Base-by-base conservation (phyloP, 2,797 vertebrate species). In the Anableps anableps region DNA sequence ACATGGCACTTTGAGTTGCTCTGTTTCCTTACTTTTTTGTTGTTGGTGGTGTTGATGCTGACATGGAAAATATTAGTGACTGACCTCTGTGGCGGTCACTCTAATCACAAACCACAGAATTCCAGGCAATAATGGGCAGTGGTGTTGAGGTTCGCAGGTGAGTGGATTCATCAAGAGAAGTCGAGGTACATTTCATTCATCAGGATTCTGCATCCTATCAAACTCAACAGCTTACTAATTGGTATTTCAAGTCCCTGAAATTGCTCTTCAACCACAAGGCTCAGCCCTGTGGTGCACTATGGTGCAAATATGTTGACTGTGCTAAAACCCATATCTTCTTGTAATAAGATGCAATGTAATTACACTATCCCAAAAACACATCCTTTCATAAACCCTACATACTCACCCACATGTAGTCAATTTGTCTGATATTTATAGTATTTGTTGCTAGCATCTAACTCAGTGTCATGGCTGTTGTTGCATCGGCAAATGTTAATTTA, bases 161-260 rank as follows among this genome's bases (percentile, higher is more conserved):
- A 93, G 88, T 90, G 84, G 86, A 92, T 95, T 95, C 87, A 95
- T 96, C 94, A 93, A 80, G 79, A 89, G 83, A 83, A 93, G 92
- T 94, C 92, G 89, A 90, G 87, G 88, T 91, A 79, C 84, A 92
- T 95, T 95, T 93, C 75, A 90, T 92, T 93, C 74, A 92, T 93
- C 88, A 88, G 79, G 89, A 93, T 87, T 86, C 87, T 87, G 89
- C 83, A 82, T 91, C 81, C 90, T 86, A 91, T 94, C 87, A 84
- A 86, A 89, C 78, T 88, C 85, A 92, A 90, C 91, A 89, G 82
- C 87, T 81, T 86, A 74, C 85, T 88, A 85, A 92, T 91, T 91
- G 88, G 81, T 87, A 76, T 88, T 93, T 88, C 79, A 82, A 48
- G 38, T 74, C 72, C 68, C 76, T 86, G 76, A 90, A 85, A 92